Base-by-base conservation (phyloP, 2,113 vertebrate species). In the Martes martes region DNA sequence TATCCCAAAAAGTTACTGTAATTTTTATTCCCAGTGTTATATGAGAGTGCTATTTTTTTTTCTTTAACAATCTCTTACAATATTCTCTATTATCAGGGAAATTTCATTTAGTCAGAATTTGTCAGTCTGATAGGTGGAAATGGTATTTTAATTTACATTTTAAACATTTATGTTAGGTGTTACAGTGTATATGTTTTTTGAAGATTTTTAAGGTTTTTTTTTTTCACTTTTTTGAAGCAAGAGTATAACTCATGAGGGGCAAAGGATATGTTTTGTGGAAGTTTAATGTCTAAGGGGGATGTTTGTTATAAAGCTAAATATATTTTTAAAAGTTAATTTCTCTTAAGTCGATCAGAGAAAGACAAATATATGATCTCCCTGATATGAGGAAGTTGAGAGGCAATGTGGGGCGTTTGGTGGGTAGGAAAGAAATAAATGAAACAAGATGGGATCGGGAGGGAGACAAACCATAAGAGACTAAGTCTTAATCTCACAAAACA, bases 181-280 rank as follows among this genome's bases (percentile, higher is more conserved):
- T 89, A 79, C 4, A 63, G 39, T 83, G 4, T 69, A 42, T 31
- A 26, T 94, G 59, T 61, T 67, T 16, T 96, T 95, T 91, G 52
- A 96, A 85, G 50, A 23, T 28, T 89, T 55, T 85, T n/a, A 4
- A 13, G 39, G 39, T 42, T 78, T 97, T 89, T 90, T 89, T 21
- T 55, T 52, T 98, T 91, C 21, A 2, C 36, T 67, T 57, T 91
- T 87, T 55, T 83, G 39, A 96, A 96, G 21, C 55, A 90, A 79
- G 33, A 21, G 33, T 96, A 79, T 52, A n/a, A 57, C 89, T 96
- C 14, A n/a, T 55, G 36, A 45, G 26, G 36, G 47, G n/a, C 42
- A 94, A 73, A 73, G 31, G 57, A n/a, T 83, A 7, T 93, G n/a
- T 91, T 96, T 57, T 81, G 9, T 86, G 26, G 26, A 31, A 91